Conservation (phyloP, 37 sponge, comb jelly and placozoan genomes). For the Halichondria panicea region DNA sequence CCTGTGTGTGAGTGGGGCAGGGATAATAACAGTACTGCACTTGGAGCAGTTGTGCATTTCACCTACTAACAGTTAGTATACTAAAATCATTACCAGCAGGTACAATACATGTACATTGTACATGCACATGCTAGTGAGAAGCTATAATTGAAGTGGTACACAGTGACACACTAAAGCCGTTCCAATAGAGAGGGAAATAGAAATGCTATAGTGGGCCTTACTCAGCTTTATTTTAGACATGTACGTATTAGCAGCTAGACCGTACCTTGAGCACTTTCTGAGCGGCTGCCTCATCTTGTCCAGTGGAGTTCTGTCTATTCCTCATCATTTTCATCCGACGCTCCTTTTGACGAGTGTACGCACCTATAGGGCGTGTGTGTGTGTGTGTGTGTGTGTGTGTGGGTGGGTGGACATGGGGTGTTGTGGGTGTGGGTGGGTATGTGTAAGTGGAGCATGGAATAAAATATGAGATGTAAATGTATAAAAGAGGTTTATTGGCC, state of each 20-base stretch:
- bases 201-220: background rate
- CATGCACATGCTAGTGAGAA: too few relatives aligned
- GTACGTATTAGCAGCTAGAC: background rate
- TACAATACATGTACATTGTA: too few relatives aligned
- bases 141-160: too few relatives aligned
- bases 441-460: background rate
- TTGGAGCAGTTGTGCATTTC: too few relatives aligned
- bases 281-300: conserved; percentile 39
- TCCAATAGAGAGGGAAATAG: background rate
- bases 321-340: conserved; percentile 32
- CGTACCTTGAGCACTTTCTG: conserved; percentile 76
- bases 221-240: background rate
- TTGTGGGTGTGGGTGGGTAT: background rate
- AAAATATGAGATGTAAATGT: background rate
- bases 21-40: background rate
- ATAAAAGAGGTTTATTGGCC: too few relatives aligned
- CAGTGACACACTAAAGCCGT: too few relatives aligned
- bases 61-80: background rate
- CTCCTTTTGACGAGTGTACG: conserved; percentile 41
- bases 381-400: background rate
- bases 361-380: conserved; percentile 1
- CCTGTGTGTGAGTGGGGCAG: conserved; percentile 10
- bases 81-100: background rate
- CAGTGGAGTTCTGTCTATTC: conserved; percentile 11
- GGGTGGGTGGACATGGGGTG: background rate